Percentiles rank a stretch among this genome's conserved stretches.
Evolutionary conservation across 2,113 vertebrate species (phyloP).

Genomic region (Psammodynastes pulverulentus): DNA sequence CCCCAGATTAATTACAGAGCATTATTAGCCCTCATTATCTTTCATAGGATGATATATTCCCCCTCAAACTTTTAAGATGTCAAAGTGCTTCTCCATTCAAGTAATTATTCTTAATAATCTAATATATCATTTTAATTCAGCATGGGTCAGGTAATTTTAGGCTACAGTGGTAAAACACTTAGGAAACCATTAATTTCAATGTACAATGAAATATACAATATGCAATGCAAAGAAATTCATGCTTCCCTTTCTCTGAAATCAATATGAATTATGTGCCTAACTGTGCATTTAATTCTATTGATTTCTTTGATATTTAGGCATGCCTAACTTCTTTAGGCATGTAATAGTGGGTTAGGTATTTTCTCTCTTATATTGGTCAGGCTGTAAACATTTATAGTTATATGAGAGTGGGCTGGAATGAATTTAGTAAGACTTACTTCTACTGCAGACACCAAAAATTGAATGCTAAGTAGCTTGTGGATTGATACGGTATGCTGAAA

Average conservation of each 20-base stretch:
- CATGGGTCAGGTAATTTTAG: neutral
- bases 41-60: neutral
- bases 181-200: slow-evolving; percentile 12
- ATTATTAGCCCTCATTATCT: neutral
- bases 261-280: slow-evolving; percentile 20
- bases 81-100: neutral
- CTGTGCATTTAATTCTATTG: slow-evolving; percentile 6
- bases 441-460: neutral
- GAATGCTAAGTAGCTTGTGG: neutral
- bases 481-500: neutral
- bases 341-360: neutral
- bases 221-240: neutral
- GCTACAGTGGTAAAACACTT: neutral
- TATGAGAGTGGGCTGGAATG: neutral
- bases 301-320: neutral
- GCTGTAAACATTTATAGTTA: neutral
- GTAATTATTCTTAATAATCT: neutral
- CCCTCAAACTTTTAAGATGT: neutral
- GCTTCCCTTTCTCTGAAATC: slow-evolving; percentile 15
- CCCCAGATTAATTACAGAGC: neutral
- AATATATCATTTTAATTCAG: slow-evolving; percentile 23
- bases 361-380: neutral
- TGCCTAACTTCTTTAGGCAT: neutral
- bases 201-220: neutral
- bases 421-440: neutral